These are phyloP conservation scores for Saxicola maurus DNA, from an alignment of 2,797 vertebrate genomes.

Conservation along the genomic window DNA sequence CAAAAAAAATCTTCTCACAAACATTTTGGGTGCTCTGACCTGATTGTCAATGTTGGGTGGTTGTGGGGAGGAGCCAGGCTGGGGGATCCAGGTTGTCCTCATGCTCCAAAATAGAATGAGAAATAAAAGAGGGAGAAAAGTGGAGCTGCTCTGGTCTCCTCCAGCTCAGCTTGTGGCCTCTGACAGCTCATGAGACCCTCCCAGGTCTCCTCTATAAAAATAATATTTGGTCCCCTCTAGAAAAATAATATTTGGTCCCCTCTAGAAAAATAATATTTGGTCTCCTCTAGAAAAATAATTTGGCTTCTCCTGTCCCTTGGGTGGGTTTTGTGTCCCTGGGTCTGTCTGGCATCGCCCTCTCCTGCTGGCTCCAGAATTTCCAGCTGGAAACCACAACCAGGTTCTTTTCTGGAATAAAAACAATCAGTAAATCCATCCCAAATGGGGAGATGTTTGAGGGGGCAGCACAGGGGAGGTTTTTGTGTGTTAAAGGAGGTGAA, in stretches of 20 bases:
- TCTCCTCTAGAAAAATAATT: too few relatives aligned
- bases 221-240: too few relatives aligned
- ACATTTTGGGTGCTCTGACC: background rate
- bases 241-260: too few relatives aligned
- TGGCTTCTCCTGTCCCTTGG: accelerated
- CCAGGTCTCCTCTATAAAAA: background rate
- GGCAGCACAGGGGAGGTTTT: background rate
- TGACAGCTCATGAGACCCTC: background rate
- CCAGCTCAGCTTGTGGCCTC: background rate
- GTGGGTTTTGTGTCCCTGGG: background rate
- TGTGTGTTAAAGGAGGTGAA: background rate
- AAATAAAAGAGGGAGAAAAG: background rate
- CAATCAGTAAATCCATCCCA: background rate
- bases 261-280: too few relatives aligned
- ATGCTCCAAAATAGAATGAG: accelerated
- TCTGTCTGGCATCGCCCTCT: background rate
- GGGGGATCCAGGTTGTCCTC: background rate
- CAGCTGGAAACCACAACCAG: background rate
- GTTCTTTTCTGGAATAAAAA: background rate
- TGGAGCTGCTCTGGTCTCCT: background rate
- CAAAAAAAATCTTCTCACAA: background rate
- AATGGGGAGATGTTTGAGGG: too few relatives aligned
- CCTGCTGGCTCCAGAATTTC: accelerated
- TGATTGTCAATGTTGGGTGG: accelerated
- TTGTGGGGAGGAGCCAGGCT: background rate